Percentiles rank a stretch among this genome's conserved stretches.
Evolutionary conservation across 2,888 invertebrate species (phyloP).

Genomic region (Orthosia cruda): DNA sequence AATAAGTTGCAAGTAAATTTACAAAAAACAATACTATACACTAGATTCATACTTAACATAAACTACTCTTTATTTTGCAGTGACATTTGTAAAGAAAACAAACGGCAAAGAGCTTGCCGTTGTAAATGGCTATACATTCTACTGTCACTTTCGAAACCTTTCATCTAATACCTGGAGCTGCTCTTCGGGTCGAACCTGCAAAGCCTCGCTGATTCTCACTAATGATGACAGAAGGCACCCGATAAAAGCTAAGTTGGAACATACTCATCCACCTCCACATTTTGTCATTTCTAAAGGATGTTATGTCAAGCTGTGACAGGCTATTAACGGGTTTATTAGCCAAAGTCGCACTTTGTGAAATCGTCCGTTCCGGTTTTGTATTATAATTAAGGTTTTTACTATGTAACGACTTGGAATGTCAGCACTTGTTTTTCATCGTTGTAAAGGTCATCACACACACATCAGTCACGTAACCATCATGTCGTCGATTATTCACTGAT

Average conservation of each 20-base stretch:
- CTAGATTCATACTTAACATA: too few relatives aligned
- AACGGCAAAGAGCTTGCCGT: constrained; percentile 71
- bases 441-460: too few relatives aligned
- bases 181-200: constrained; percentile 69
- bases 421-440: too few relatives aligned
- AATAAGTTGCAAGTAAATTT: too few relatives aligned
- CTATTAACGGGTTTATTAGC: too few relatives aligned
- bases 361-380: too few relatives aligned
- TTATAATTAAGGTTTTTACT: too few relatives aligned
- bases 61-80: constrained; percentile 30
- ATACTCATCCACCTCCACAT: constrained; percentile 19
- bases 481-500: too few relatives aligned
- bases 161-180: constrained; percentile 70
- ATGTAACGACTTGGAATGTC: too few relatives aligned
- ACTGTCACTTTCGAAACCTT: constrained; percentile 51
- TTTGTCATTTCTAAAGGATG: constrained; percentile 13
- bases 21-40: too few relatives aligned
- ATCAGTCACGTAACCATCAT: too few relatives aligned
- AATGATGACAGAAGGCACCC: constrained; percentile 17
- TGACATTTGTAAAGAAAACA: constrained; percentile 45
- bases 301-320: constrained; percentile 11
- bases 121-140: constrained; percentile 71
- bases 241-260: constrained; percentile 19
- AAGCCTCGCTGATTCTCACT: constrained; percentile 61
- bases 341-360: not conserved